phyloP scores from a whole-genome alignment of 2,888 invertebrate genomes.

The Acronicta aceris region DNA sequence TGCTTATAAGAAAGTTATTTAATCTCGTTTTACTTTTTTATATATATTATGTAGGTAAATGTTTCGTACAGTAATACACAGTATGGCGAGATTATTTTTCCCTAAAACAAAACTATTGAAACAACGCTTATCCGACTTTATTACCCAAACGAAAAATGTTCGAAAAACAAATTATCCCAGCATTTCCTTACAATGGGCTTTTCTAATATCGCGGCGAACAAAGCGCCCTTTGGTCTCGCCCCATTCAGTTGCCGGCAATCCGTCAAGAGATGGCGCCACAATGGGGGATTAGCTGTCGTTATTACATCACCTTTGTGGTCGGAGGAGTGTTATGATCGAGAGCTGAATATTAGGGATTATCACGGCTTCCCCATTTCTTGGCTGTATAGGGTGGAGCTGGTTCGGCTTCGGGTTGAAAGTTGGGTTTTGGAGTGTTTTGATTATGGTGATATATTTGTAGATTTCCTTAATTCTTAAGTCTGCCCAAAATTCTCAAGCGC shows the following conservation, averaged over 20 bases:
- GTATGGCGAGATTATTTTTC: slow-evolving; percentile 5
- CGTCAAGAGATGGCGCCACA: slow-evolving; percentile 88
- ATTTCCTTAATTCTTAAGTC: too few relatives aligned
- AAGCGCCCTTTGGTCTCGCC: slow-evolving; percentile 83
- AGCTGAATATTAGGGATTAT: slow-evolving; percentile 87
- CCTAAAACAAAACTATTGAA: slow-evolving; percentile 33
- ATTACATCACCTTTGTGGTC: slow-evolving; percentile 87
- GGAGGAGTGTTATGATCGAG: slow-evolving; percentile 82
- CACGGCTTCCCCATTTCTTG: slow-evolving; percentile 79
- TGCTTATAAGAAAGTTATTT: too few relatives aligned
- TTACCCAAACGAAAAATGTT: slow-evolving; percentile 62
- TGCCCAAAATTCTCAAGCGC: too few relatives aligned
- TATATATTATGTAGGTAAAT: too few relatives aligned
- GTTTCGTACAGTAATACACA: too few relatives aligned
- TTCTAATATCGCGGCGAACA: slow-evolving; percentile 79
- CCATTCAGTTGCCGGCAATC: slow-evolving; percentile 83
- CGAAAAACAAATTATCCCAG: slow-evolving; percentile 80
- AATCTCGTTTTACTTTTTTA: too few relatives aligned
- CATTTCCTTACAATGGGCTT: slow-evolving; percentile 74
- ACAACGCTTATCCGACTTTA: slow-evolving; percentile 56
- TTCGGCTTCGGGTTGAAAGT: slow-evolving; percentile 30
- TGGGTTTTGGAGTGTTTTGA: slow-evolving; percentile 15
- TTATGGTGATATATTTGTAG: slow-evolving; percentile 4
- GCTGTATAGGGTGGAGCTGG: slow-evolving; percentile 22
- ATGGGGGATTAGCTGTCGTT: slow-evolving; percentile 85